A percentile compares a stretch with the other conserved stretches of the same genome.
Evolutionary conservation across 1,140 invertebrate species (phyloP).

Genomic region (Drosophila melanogaster): DNA sequence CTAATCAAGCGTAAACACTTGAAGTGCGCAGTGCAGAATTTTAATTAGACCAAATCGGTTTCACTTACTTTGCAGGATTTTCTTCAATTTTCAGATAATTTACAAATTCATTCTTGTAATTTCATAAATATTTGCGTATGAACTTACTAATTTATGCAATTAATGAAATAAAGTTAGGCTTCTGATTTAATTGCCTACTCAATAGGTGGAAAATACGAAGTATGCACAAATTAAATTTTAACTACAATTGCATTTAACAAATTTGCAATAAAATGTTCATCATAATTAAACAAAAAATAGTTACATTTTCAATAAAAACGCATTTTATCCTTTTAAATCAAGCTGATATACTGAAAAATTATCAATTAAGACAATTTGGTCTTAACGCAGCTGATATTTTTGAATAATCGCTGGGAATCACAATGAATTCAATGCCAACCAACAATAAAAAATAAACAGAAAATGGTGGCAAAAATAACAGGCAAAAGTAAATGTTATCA

Average conservation of each 20-base stretch:
- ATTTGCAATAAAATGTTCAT: not conserved
- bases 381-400: slow-evolving; percentile 18
- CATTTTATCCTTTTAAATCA: slow-evolving; percentile 10
- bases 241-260: not conserved
- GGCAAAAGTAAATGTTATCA: not conserved
- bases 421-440: slow-evolving; percentile 1
- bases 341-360: not conserved
- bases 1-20: slow-evolving; percentile 6
- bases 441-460: not conserved
- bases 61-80: not conserved
- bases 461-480: not conserved
- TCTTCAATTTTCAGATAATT: not conserved
- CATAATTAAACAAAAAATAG: slow-evolving; percentile 1
- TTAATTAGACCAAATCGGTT: slow-evolving; percentile 2
- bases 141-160: not conserved
- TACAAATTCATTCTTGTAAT: not conserved
- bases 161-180: not conserved
- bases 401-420: not conserved
- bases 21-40: not conserved
- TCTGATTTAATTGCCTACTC: slow-evolving; percentile 2
- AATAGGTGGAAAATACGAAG: no score
- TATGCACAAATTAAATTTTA: no score
- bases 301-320: slow-evolving; percentile 17
- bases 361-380: slow-evolving; percentile 11
- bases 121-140: no score